Base-by-base conservation (phyloP, 1,140 invertebrate species). In the Drosophila sulfurigaster region DNA sequence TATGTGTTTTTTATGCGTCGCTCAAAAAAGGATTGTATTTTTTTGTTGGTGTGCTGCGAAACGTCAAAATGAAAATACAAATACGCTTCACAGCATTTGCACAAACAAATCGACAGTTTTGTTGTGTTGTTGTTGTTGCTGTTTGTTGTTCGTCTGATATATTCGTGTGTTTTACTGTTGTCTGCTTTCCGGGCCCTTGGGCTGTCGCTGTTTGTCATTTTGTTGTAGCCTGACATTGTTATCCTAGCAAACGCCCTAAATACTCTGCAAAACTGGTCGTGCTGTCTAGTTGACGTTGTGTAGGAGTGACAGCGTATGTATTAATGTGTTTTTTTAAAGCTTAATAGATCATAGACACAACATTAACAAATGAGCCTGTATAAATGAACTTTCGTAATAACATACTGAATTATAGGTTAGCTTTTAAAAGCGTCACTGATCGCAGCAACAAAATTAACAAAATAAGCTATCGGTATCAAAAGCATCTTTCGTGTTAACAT, bases 131-230 rank as follows among this genome's bases (percentile, higher is more conserved):
- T 69, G 35, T 74, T 79, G 60, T 28, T 63, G 32, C 11, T 49
- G 49, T 49, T 70, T 79, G 62, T 87, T 73, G 68, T 75, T 70
- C 83, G 85, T 88, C 85, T 68, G 63, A 74, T 74, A 62, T 62
- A 74, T 70, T 52, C 41, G 59, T 58, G 30, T 75, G 25, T 78
- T 67, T 73, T 82, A 64, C 60, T 67, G 52, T 60, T 79, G 67
- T 88, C 52, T 77, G 74, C 78, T 80, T 68, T 72, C 43, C 51
- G 56, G 64, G 80, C 82, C 83, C 77, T 78, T 83, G 83, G 77
- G 78, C 85, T 88, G 85, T 87, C 85, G 77, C 74, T 73, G 73
- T 78, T 75, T 87, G 83, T 88, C 83, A 88, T 88, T 88, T 87
- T 70, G 67, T 71, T 74, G 73, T 89, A 71, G 73, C 54, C 81